These are phyloP conservation scores for Apodemia zela DNA, from an alignment of 2,888 invertebrate genomes.

Conservation along the genomic window DNA sequence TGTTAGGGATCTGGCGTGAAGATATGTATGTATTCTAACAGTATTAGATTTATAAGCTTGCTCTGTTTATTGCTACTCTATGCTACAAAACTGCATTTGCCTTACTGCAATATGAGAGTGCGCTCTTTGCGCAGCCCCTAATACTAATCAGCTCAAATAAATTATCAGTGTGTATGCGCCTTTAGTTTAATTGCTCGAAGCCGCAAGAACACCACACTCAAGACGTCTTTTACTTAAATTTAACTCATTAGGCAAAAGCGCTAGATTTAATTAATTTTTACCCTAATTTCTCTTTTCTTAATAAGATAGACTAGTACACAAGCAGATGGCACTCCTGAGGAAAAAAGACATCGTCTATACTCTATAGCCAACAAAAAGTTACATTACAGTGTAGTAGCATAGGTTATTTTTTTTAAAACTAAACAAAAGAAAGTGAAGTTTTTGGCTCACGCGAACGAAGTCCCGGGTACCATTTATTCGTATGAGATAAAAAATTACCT, in stretches of 20 bases:
- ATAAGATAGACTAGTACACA: too few species aligned
- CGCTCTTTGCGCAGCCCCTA: conserved; percentile 33
- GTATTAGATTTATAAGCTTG: not conserved
- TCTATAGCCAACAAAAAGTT: too few species aligned
- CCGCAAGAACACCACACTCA: conserved; percentile 8
- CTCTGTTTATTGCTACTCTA: conserved; percentile 30
- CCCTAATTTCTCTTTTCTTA: not conserved
- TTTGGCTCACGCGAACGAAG: too few species aligned
- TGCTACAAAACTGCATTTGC: conserved; percentile 30
- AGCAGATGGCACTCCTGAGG: too few species aligned
- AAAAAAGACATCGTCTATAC: too few species aligned
- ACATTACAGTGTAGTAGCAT: too few species aligned
- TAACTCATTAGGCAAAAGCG: conserved; percentile 14
- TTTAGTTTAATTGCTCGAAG: conserved; percentile 31
- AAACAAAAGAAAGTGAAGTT: too few species aligned
- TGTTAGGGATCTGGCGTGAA: too few species aligned
- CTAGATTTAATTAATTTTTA: not conserved
- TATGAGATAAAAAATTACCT: too few species aligned
- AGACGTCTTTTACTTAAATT: conserved; percentile 7
- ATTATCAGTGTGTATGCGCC: conserved; percentile 36
- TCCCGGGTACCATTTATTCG: too few species aligned
- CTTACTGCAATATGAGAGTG: conserved; percentile 32
- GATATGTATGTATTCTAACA: too few species aligned
- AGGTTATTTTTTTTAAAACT: too few species aligned
- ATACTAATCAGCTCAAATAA: conserved; percentile 43